These are phyloP conservation scores for Procavia capensis DNA, from an alignment of 2,113 vertebrate genomes.

Conservation along the genomic window DNA sequence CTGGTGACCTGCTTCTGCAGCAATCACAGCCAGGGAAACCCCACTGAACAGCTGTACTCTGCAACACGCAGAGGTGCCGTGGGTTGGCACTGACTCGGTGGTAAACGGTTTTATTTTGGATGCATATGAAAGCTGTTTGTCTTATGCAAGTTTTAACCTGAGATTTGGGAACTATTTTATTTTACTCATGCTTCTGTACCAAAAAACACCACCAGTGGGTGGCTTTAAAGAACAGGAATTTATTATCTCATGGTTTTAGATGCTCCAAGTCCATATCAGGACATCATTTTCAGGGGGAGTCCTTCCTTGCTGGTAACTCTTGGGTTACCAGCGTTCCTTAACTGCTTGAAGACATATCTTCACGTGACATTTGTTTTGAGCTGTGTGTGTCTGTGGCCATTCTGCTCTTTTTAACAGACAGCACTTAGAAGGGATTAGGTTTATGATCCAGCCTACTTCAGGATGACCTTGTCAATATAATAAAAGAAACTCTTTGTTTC, in stretches of 20 bases:
- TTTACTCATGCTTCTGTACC: background rate
- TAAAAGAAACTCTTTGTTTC: background rate
- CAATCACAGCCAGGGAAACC: background rate
- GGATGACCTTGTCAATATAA: background rate
- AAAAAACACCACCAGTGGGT: background rate
- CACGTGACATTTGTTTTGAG: background rate
- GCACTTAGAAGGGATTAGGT: background rate
- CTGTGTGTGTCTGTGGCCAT: background rate
- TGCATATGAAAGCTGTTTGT: background rate
- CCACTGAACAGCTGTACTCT: background rate
- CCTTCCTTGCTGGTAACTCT: background rate
- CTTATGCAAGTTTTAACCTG: background rate
- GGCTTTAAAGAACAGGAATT: background rate
- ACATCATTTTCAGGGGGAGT: background rate
- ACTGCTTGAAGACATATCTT: background rate
- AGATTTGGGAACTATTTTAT: background rate
- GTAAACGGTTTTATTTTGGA: background rate
- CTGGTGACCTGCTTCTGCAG: background rate
- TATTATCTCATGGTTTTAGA: background rate
- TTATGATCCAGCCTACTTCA: background rate
- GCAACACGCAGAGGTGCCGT: background rate
- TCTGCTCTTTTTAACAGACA: background rate
- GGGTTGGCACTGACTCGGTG: background rate
- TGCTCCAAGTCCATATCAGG: background rate
- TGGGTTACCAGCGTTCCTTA: background rate